phyloP scores from a whole-genome alignment of 37 sponge, comb jelly and placozoan genomes.

The Hexactinellida sp. region DNA sequence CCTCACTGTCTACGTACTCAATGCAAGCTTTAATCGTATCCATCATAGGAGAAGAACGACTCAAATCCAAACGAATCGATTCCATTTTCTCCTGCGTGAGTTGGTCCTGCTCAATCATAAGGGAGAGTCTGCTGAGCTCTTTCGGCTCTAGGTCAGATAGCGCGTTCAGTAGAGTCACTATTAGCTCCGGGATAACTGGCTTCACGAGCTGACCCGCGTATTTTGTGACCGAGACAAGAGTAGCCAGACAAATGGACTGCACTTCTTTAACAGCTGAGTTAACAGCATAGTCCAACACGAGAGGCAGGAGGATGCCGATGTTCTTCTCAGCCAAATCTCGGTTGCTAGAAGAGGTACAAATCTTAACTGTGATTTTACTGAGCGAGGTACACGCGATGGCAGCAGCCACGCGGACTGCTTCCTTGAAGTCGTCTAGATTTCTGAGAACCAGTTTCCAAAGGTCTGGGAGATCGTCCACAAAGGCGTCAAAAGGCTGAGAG shows the following conservation, averaged over 20 bases:
- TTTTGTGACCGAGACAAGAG: not conserved
- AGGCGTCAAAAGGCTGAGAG: slow-evolving; percentile 5
- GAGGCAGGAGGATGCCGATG: slow-evolving; percentile 41
- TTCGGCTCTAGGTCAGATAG: slow-evolving; percentile 64
- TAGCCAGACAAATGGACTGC: not conserved
- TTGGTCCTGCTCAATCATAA: slow-evolving; percentile 32
- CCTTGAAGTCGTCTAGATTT: slow-evolving; percentile 82
- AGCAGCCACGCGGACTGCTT: slow-evolving; percentile 63
- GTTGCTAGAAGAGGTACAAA: slow-evolving; percentile 32
- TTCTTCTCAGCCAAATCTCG: slow-evolving; percentile 20
- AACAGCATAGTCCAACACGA: slow-evolving; percentile 37
- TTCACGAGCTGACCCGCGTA: slow-evolving; percentile 49
- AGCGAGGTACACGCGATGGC: slow-evolving; percentile 44
- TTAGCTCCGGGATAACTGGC: slow-evolving; percentile 52
- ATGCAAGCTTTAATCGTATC: slow-evolving; percentile 43
- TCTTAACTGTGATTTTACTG: slow-evolving; percentile 49
- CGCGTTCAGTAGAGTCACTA: slow-evolving; percentile 50
- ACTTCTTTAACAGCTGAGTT: not conserved
- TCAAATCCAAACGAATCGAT: not conserved
- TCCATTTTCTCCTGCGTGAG: slow-evolving; percentile 32
- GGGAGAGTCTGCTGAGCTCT: slow-evolving; percentile 34
- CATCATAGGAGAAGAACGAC: slow-evolving; percentile 46
- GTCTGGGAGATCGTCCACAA: slow-evolving; percentile 44
- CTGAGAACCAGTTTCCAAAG: slow-evolving; percentile 69
- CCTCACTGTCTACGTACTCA: slow-evolving; percentile 33